Base-by-base conservation (phyloP, 2,888 invertebrate species). In the Crepidodera aurea region DNA sequence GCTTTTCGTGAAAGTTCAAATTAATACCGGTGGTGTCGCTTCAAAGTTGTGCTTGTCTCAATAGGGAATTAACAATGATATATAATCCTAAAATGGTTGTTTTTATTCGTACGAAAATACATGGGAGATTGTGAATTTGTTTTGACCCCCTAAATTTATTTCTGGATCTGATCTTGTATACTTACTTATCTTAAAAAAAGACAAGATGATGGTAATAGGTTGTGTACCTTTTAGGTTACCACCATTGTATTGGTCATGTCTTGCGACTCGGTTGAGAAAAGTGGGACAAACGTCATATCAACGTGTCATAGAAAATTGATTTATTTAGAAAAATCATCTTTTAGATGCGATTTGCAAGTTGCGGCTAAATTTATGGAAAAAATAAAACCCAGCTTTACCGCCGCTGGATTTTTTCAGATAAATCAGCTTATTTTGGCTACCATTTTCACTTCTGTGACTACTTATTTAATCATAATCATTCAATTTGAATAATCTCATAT, bases 401-500 rank as follows among this genome's bases (percentile, higher is more conserved):
- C 60, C 16, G 64, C 64, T 2, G 64, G 64, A 7, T 64, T 64
- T 44, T 64, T 64, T 40, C 39, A 51, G 3, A 48, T 64, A 16
- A 64, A 64, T 15, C 64, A 64, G 27, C 18, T 48, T 13, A 29
- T 64, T 4, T 18, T 60, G 1, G 42, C 60, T 0, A 56, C 46
- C 16, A 29, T 64, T 8, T 64, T 60, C 25, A 56, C 60, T 1
- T 56, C 64, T 3, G 27, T 64, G 3, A 56, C 48, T 0, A 64
- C 64, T 8, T 64, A 64, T 25, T 57, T 64, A 15, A 64, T 64
- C 6, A 60, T 64, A n/a, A 51, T 64, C 2, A 60, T 64, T 19
- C 64, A 64, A 19, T 64, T 64, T 13, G 46, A 59, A 2, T 57
- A 50, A 48, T 15, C 15, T 5, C n/a, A n/a, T n/a, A n/a, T n/a